Base-by-base conservation (phyloP, 1,140 invertebrate species). In the Chymomyza costata region DNA sequence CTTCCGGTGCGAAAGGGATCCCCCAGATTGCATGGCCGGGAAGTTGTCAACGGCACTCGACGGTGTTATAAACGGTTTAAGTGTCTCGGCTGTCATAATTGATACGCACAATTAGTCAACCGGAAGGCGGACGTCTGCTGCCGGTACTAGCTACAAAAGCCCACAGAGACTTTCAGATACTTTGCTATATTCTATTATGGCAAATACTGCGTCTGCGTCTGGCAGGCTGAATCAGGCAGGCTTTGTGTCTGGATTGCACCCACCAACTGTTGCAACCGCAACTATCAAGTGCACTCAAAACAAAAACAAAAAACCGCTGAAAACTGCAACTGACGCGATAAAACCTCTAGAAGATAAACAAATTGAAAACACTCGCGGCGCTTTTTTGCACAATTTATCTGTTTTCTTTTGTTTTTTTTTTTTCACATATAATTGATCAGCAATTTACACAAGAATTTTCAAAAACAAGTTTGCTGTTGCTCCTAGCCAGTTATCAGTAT, bases 81-180 rank as follows among this genome's bases (percentile, higher is more conserved):
- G 82, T 48, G 83, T 84, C 66, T 85, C 83, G 39, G 82, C 80
- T 32, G 82, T 83, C 83, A 85, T 85, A 74, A 68, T 76, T 71
- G 56, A 55, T 30, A 38, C 46, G 35, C 39, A 31, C 63, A 49
- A 44, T 51, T 37, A 50, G 39, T 40, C 40, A 28, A 58, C 37
- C 37, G 31, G 37, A 19, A 54, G 39, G 38, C 25, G 35, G 31
- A 34, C 25, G 16, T 15, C 16, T 18, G 15, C 15, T 21, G 25
- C 19, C 18, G 13, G 14, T 43, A 11, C 10, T n/a, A n/a, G n/a
- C n/a, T n/a, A n/a, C n/a, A n/a, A n/a, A n/a, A n/a, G n/a, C n/a
- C n/a, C n/a, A n/a, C n/a, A n/a, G n/a, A n/a, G n/a, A n/a, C n/a
- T n/a, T n/a, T n/a, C n/a, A n/a, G n/a, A n/a, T n/a, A n/a, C n/a